Conservation (phyloP, 1,140 invertebrate genomes). For the Aphelinus certus region DNA sequence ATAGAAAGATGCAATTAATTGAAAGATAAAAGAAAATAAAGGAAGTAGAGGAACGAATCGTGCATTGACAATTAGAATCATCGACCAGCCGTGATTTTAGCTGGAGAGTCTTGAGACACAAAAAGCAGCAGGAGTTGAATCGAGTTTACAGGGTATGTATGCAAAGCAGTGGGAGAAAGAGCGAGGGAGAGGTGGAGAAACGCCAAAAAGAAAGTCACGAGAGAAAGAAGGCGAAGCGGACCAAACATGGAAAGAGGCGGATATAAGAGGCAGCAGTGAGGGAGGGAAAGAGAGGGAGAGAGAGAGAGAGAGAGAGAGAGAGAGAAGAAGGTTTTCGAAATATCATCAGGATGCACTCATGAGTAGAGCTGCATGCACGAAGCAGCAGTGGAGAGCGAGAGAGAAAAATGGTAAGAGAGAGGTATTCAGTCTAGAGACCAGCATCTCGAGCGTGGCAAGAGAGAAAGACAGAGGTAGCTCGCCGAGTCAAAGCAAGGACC, state of each 20-base stretch:
- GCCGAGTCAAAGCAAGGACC: slow-evolving; percentile 60
- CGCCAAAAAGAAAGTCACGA: background rate
- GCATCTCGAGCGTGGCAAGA: slow-evolving; percentile 31
- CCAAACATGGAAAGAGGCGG: slow-evolving; percentile 16
- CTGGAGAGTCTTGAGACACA: slow-evolving; percentile 9
- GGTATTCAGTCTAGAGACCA: slow-evolving; percentile 54
- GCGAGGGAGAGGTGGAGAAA: background rate
- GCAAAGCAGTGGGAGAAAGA: background rate
- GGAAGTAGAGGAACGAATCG: too few relatives aligned
- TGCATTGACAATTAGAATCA: slow-evolving; percentile 2
- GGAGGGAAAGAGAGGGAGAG: slow-evolving; percentile 24
- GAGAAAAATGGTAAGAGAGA: slow-evolving; percentile 47
- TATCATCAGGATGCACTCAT: slow-evolving; percentile 57
- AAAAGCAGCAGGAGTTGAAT: too few relatives aligned
- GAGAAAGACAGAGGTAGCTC: too few relatives aligned
- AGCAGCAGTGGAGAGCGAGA: slow-evolving; percentile 47
- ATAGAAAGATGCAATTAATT: too few relatives aligned
- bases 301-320: background rate
- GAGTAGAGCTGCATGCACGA: slow-evolving; percentile 15
- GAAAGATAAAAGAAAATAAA: too few relatives aligned
- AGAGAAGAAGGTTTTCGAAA: slow-evolving; percentile 49
- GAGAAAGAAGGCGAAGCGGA: slow-evolving; percentile 16
- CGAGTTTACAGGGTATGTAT: background rate
- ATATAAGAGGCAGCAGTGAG: too few relatives aligned
- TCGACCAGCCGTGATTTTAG: background rate